phyloP scores from a whole-genome alignment of 2,113 vertebrate genomes.

The Cygnus atratus region DNA sequence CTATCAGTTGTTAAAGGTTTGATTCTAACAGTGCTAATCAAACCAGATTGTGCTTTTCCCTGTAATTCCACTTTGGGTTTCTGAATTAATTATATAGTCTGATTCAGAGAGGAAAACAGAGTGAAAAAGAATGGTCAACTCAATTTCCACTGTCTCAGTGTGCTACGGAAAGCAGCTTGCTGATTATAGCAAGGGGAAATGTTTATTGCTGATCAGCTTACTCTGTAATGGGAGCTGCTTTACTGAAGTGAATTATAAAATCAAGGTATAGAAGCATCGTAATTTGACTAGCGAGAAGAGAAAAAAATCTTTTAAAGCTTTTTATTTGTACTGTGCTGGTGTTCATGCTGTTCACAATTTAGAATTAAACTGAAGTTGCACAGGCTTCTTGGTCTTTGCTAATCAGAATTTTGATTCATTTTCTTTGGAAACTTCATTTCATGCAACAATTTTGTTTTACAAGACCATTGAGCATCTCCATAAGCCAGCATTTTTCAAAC shows the following conservation, averaged over 20 bases:
- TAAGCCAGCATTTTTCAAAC: constrained; percentile 29
- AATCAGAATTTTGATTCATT: constrained; percentile 40
- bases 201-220: neutral
- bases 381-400: neutral
- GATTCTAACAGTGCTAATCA: neutral
- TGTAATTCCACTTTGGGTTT: neutral
- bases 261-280: neutral
- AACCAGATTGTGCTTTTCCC: neutral
- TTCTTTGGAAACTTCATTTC: constrained; percentile 1
- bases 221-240: neutral
- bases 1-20: neutral
- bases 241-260: neutral
- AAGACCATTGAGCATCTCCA: neutral
- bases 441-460: neutral
- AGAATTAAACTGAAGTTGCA: neutral
- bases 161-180: neutral
- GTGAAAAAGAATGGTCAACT: neutral
- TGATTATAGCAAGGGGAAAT: neutral
- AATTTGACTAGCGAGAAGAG: neutral
- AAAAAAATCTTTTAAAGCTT: neutral
- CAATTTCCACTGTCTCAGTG: neutral
- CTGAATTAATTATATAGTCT: neutral
- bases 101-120: neutral
- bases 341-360: neutral
- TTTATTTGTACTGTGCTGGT: neutral